A percentile compares a stretch with the other conserved stretches of the same genome.
Evolutionary conservation across 2,888 invertebrate species (phyloP).

Genomic region (Cyrtodaria siliqua): DNA sequence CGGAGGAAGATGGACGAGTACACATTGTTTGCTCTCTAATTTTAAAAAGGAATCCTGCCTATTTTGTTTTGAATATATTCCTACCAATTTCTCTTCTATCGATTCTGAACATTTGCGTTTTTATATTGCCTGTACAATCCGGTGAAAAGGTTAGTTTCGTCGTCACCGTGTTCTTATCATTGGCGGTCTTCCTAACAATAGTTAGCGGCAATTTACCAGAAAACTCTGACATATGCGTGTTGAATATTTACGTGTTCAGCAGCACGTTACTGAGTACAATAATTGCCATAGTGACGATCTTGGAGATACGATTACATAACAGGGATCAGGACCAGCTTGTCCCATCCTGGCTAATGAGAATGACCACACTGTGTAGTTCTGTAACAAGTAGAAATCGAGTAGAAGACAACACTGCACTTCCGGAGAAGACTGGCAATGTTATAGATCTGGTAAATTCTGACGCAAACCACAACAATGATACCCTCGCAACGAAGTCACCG

Average conservation of each 20-base stretch:
- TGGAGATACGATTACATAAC: conserved; percentile 47
- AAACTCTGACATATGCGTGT: conserved; percentile 47
- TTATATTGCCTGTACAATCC: conserved; percentile 59
- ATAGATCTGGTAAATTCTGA: background rate
- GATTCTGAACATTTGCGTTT: conserved; percentile 59
- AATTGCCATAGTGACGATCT: conserved; percentile 46
- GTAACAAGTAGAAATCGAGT: background rate
- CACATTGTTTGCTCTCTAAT: conserved; percentile 46
- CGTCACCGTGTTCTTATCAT: conserved; percentile 58
- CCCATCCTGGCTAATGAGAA: conserved; percentile 6
- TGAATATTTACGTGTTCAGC: conserved; percentile 53
- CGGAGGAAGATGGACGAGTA: background rate
- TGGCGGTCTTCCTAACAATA: conserved; percentile 61
- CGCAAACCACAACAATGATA: background rate
- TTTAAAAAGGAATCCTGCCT: conserved; percentile 44
- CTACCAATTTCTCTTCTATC: conserved; percentile 52
- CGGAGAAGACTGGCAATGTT: background rate
- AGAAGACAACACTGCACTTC: background rate
- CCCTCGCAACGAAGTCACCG: background rate
- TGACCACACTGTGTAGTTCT: conserved; percentile 19
- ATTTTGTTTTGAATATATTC: conserved; percentile 55
- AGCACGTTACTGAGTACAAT: conserved; percentile 46
- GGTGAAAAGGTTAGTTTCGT: conserved; percentile 59
- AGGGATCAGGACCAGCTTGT: conserved; percentile 14
- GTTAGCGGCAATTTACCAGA: conserved; percentile 59